phyloP scores from a whole-genome alignment of 2,888 invertebrate genomes.

The Dichetophora obliterata region DNA sequence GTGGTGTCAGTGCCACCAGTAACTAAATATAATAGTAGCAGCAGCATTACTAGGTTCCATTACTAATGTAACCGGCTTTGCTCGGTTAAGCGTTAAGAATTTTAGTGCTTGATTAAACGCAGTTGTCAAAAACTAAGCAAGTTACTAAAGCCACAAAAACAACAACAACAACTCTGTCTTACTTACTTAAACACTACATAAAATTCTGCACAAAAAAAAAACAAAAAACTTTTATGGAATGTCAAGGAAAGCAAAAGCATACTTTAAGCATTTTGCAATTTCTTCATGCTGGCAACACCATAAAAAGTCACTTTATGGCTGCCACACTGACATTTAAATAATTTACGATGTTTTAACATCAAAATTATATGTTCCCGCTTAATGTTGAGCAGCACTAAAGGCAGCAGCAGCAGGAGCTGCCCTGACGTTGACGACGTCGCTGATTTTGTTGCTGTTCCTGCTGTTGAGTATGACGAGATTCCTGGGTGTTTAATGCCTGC shows the following conservation, averaged over 20 bases:
- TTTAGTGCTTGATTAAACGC: constrained; percentile 23
- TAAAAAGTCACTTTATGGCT: constrained; percentile 53
- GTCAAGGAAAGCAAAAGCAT: constrained; percentile 16
- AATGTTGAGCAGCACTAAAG: constrained; percentile 39
- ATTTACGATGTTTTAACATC: constrained; percentile 69
- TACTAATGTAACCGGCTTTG: constrained; percentile 13
- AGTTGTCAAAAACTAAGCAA: constrained; percentile 31
- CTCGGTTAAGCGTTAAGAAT: neutral
- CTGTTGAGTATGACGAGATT: constrained; percentile 40
- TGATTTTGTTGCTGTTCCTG: constrained; percentile 39
- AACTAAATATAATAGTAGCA: neutral
- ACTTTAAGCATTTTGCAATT: constrained; percentile 30
- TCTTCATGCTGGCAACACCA: constrained; percentile 47
- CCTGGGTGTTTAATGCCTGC: constrained; percentile 35
- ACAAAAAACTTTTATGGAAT: neutral
- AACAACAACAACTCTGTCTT: neutral
- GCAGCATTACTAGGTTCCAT: neutral
- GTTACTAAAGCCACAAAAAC: constrained; percentile 16
- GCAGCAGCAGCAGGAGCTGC: constrained; percentile 39
- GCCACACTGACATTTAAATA: constrained; percentile 65
- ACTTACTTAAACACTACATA: no score
- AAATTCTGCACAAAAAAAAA: neutral
- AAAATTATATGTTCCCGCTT: constrained; percentile 64
- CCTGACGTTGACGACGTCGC: constrained; percentile 35
- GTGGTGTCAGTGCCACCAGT: neutral